A percentile compares a stretch with the other conserved stretches of the same genome.
Evolutionary conservation across 1,140 invertebrate species (phyloP).

Genomic region (Pseudomyrmex flavicornis): DNA sequence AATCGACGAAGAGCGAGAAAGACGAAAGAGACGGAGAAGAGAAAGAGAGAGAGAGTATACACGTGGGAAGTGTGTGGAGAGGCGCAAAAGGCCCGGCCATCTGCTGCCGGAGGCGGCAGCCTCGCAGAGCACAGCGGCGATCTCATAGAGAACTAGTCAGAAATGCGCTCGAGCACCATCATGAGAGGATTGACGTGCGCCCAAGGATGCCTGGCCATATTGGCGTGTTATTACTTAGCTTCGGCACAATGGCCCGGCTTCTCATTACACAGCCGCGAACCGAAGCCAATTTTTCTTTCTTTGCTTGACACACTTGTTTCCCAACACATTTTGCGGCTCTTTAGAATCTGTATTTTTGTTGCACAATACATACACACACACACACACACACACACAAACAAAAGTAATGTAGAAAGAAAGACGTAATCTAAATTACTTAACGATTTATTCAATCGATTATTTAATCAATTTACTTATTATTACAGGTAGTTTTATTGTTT

Average conservation of each 20-base stretch:
- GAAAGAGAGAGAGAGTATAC: slow-evolving; percentile 53
- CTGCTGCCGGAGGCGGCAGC: slow-evolving; percentile 69
- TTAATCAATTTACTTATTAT: too few relatives aligned
- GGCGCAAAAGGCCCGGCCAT: slow-evolving; percentile 77
- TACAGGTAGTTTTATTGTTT: too few relatives aligned
- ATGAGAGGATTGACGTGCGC: slow-evolving; percentile 64
- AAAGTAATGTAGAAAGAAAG: too few relatives aligned
- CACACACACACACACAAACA: too few relatives aligned
- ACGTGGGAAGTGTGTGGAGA: slow-evolving; percentile 69
- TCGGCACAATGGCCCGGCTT: neutral
- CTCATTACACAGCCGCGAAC: neutral
- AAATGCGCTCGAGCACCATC: slow-evolving; percentile 57
- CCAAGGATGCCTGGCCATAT: slow-evolving; percentile 64
- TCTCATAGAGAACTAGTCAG: slow-evolving; percentile 68
- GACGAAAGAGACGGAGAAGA: slow-evolving; percentile 10
- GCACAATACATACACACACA: too few relatives aligned
- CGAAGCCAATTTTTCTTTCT: neutral
- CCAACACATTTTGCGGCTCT: too few relatives aligned
- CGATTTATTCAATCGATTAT: too few relatives aligned
- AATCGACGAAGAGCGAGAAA: slow-evolving; percentile 43
- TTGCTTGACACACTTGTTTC: neutral
- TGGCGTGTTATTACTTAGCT: slow-evolving; percentile 36
- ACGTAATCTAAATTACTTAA: too few relatives aligned
- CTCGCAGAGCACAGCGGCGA: slow-evolving; percentile 50
- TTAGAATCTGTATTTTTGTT: too few relatives aligned